Base-by-base conservation (phyloP, 1,140 invertebrate species). In the Conus ventricosus region DNA sequence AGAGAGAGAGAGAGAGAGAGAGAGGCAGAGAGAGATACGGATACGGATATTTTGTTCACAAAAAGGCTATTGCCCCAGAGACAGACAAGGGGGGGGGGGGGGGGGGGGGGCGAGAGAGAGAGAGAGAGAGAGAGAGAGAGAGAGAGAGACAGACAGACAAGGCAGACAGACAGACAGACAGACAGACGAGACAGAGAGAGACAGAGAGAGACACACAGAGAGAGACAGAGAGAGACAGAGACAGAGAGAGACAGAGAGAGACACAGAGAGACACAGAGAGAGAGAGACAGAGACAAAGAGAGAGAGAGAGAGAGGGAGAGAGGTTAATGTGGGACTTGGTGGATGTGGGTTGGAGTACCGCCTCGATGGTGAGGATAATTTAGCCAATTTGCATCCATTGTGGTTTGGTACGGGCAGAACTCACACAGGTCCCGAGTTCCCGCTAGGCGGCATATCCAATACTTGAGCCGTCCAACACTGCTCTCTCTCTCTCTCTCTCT, bases 371-470 rank as follows among this genome's bases (percentile, higher is more conserved):
- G 51, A 55, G 27, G 71, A 87, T 87, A 87, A 87, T 87, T 87
- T 87, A 54, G 85, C 85, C 85, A 87, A 87, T 87, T 84, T 84
- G 82, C 55, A 67, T 23, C 82, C 82, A 84, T 84, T 84, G 57
- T 84, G 8, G 51, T 60, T 54, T 63, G 60, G 5, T 13, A 84
- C 23, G 23, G 25, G 27, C 82, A 84, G 25, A 67, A 84, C 11
- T 84, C 54, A 63, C 55, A 63, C 27, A 51, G 57, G 82, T 7
- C 13, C 54, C 57, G 2, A 11, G 51, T 63, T 8, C 11, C 13
- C 11, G 67, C 57, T 27, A 5, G 25, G 82, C 20, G 57, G 39
- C 55, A 11, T 60, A 84, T 84, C 57, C 11, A 23, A 60, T 84
- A 67, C 82, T 84, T n/a, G 82, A 23, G 27, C 54, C 67, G 8